phyloP scores from a whole-genome alignment of 2,797 vertebrate species.

The Botia kubotai region DNA sequence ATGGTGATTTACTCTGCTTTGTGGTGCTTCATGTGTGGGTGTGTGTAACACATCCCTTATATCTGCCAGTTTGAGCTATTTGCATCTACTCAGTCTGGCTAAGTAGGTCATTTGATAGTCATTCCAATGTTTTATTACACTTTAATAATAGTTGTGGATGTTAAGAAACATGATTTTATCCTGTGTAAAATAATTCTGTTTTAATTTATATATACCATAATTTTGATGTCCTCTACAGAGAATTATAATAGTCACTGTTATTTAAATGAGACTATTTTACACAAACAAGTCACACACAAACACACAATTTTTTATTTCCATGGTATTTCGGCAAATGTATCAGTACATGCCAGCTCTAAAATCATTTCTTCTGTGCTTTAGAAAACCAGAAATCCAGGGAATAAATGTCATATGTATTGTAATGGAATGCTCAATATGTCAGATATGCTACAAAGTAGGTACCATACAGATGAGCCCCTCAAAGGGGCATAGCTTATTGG shows the following conservation, averaged over 20 bases:
- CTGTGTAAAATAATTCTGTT: too few relatives aligned
- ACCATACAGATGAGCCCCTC: conserved; percentile 41
- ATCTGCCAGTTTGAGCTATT: conserved; percentile 95
- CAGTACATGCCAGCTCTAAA: conserved; percentile 37
- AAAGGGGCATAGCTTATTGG: conserved; percentile 77
- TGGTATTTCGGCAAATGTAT: background rate
- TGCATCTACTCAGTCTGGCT: conserved; percentile 99
- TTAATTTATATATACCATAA: too few relatives aligned
- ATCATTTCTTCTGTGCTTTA: conserved; percentile 1
- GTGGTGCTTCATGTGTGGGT: conserved; percentile 18
- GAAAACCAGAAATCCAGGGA: conserved; percentile 11
- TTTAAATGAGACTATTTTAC: too few relatives aligned
- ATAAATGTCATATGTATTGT: conserved; percentile 32
- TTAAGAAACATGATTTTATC: background rate
- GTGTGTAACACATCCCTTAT: conserved; percentile 65
- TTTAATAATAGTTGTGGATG: conserved; percentile 84
- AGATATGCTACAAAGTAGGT: conserved; percentile 66
- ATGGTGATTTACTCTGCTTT: conserved; percentile 90
- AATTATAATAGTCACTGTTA: too few relatives aligned
- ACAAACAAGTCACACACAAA: too few relatives aligned
- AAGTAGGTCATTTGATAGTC: conserved; percentile 98
- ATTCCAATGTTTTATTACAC: conserved; percentile 96
- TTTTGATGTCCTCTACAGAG: too few relatives aligned
- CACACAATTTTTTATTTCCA: too few relatives aligned
- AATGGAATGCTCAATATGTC: conserved; percentile 64